A percentile compares a stretch with the other conserved stretches of the same genome.
phyloP scores from a whole-genome alignment of 2,113 vertebrate species.

The Spilogale gracilis region DNA sequence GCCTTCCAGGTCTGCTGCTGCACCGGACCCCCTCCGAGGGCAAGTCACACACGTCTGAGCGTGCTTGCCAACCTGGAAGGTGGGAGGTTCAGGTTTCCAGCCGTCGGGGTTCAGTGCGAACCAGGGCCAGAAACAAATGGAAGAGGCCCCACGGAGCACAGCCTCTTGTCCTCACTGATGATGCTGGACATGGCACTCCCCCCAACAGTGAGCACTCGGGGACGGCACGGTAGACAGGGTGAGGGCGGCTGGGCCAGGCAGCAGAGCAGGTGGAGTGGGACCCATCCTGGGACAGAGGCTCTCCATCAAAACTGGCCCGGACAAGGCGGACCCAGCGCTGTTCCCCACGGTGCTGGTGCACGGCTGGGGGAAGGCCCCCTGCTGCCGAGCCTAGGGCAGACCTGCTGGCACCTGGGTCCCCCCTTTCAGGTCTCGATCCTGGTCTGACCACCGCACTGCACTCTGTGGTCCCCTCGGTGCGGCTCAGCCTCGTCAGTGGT shows the following conservation, averaged over 20 bases:
- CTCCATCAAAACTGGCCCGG: background rate
- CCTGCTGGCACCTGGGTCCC: background rate
- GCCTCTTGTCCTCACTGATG: background rate
- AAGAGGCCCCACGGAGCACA: too few relatives aligned
- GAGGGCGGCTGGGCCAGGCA: background rate
- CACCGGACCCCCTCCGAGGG: background rate
- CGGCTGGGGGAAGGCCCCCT: background rate
- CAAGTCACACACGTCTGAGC: background rate
- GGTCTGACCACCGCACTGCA: background rate
- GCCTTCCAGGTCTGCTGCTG: background rate
- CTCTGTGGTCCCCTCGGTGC: background rate
- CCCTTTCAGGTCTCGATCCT: background rate
- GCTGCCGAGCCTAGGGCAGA: background rate
- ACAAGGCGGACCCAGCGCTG: rapidly evolving
- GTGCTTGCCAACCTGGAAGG: background rate
- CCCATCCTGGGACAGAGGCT: background rate
- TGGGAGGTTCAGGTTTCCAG: background rate
- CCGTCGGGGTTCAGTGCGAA: background rate
- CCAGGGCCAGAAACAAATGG: background rate
- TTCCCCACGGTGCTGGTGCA: background rate
- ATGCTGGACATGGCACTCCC: rapidly evolving
- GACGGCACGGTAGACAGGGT: rapidly evolving
- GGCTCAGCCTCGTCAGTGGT: background rate
- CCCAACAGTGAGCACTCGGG: background rate
- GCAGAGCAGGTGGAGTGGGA: background rate